These are phyloP conservation scores for Dorcus hopei DNA, from an alignment of 2,888 invertebrate genomes.

Conservation along the genomic window DNA sequence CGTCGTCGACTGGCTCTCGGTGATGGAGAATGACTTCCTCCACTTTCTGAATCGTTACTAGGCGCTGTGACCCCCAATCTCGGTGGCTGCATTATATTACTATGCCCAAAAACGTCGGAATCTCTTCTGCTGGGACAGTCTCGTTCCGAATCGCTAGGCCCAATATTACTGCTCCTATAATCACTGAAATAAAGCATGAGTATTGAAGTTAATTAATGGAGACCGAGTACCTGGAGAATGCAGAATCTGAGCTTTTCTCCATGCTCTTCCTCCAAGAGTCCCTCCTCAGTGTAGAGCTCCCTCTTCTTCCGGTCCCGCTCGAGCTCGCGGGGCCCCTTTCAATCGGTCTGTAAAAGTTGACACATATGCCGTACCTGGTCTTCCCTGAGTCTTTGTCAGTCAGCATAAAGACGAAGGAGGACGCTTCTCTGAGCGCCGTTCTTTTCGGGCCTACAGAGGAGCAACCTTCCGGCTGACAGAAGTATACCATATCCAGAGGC, in stretches of 20 bases:
- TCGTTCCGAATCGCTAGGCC: slow-evolving; percentile 85
- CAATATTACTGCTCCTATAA: slow-evolving; percentile 87
- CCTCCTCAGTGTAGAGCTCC: slow-evolving; percentile 65
- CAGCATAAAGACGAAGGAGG: slow-evolving; percentile 95
- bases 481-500: slow-evolving; percentile 97
- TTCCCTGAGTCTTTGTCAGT: slow-evolving; percentile 98
- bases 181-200: slow-evolving; percentile 62
- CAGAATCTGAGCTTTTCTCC: slow-evolving; percentile 89
- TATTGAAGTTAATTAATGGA: not conserved
- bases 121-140: slow-evolving; percentile 75
- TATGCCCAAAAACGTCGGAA: slow-evolving; percentile 50
- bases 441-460: slow-evolving; percentile 86
- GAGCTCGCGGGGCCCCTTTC: slow-evolving; percentile 55
- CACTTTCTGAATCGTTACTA: slow-evolving; percentile 80
- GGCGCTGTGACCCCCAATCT: slow-evolving; percentile 64
- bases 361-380: slow-evolving; percentile 94
- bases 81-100: slow-evolving; percentile 47
- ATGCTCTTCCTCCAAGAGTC: slow-evolving; percentile 90
- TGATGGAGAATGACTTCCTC: slow-evolving; percentile 82
- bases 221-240: slow-evolving; percentile 76
- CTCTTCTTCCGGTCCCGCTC: slow-evolving; percentile 45
- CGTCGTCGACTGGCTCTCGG: slow-evolving; percentile 77
- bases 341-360: slow-evolving; percentile 95
- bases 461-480: slow-evolving; percentile 99
- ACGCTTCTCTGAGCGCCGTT: slow-evolving; percentile 81